Conservation (phyloP, 2,113 vertebrate species). For the Tiliqua scincoides region DNA sequence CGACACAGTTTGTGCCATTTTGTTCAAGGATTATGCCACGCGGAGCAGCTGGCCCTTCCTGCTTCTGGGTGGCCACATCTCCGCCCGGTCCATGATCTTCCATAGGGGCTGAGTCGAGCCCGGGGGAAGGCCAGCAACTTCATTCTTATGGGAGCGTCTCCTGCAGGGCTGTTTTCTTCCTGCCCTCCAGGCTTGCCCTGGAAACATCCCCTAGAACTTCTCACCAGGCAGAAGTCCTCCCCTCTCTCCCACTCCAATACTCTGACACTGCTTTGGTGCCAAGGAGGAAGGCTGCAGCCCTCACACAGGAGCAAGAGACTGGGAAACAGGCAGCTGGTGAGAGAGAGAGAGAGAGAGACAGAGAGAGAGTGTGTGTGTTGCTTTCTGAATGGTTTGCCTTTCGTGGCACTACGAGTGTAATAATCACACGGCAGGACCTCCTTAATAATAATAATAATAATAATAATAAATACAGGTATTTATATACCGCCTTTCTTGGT, state of each 20-base stretch:
- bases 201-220: background rate
- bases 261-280: accelerated
- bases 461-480: too few species aligned
- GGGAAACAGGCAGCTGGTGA: too few species aligned
- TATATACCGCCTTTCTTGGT: too few species aligned
- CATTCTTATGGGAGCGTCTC: background rate
- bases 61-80: accelerated
- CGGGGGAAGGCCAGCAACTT: background rate
- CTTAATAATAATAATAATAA: too few species aligned
- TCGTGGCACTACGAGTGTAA: too few species aligned
- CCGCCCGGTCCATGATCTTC: accelerated
- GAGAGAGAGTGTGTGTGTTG: too few species aligned
- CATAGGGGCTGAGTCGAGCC: accelerated
- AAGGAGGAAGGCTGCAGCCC: background rate
- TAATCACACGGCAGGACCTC: too few species aligned
- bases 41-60: background rate
- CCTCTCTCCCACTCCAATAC: background rate
- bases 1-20: background rate
- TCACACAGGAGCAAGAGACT: background rate
- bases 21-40: background rate
- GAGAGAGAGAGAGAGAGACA: too few species aligned
- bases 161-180: background rate
- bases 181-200: background rate
- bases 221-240: background rate
- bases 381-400: too few species aligned